phyloP scores from a whole-genome alignment of 2,888 invertebrate genomes.

The Suillia variegata region DNA sequence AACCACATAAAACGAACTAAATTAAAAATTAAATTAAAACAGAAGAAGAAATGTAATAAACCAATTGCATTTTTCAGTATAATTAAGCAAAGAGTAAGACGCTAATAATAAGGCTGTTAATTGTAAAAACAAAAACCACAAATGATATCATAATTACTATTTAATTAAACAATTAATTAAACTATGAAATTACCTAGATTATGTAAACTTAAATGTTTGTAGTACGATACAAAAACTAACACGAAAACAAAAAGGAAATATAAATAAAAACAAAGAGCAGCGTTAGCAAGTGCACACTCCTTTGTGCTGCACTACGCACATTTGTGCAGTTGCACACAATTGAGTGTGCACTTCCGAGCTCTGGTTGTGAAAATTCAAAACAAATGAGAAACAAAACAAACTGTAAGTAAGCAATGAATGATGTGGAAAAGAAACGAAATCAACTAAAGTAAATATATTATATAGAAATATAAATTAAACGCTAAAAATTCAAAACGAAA shows the following conservation, averaged over 20 bases:
- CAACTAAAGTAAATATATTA: constrained; percentile 7
- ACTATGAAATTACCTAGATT: neutral
- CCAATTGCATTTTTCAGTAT: neutral
- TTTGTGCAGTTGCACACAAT: too few relatives aligned
- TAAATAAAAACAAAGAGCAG: constrained; percentile 18
- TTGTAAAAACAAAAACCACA: too few relatives aligned
- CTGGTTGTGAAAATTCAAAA: constrained; percentile 27
- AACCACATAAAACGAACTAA: neutral
- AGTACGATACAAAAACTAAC: constrained; percentile 12
- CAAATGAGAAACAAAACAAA: constrained; percentile 19
- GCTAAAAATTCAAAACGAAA: constrained; percentile 17
- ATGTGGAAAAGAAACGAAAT: constrained; percentile 38
- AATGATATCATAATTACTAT: constrained; percentile 41
- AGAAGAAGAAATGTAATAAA: constrained; percentile 17
- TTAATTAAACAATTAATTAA: constrained; percentile 13
- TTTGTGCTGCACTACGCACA: too few relatives aligned
- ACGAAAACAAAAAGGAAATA: too few relatives aligned
- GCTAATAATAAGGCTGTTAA: constrained; percentile 59
- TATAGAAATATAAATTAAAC: constrained; percentile 20
- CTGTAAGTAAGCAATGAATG: constrained; percentile 43
- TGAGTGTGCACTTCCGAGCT: too few relatives aligned
- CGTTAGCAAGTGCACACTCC: neutral
- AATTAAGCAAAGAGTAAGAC: constrained; percentile 26
- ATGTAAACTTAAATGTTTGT: neutral
- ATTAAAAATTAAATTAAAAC: constrained; percentile 10